Base-by-base conservation (phyloP, 2,888 invertebrate species). In the Caenorhabditis sp. region DNA sequence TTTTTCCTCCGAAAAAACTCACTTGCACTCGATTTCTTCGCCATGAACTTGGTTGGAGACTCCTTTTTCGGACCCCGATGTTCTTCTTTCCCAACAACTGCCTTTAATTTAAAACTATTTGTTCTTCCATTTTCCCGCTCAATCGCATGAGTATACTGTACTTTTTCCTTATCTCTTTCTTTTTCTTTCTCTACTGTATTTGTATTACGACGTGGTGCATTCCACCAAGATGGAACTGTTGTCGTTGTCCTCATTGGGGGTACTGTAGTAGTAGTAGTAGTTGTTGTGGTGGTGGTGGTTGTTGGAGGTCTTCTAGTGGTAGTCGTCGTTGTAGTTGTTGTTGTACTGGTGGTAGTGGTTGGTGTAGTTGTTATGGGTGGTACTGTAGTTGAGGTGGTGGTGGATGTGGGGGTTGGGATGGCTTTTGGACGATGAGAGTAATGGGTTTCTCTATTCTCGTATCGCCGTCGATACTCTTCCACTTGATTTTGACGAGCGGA, bases 181-280 rank as follows among this genome's bases (percentile, higher is more conserved):
- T n/a, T n/a, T n/a, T n/a, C n/a, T n/a, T 43, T 17, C 14, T n/a
- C 53, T 53, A 53, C 53, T 21, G 25, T 20, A 53, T 17, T 17
- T 14, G 8, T 10, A n/a, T n/a, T n/a, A n/a, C n/a, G n/a, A n/a
- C n/a, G n/a, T n/a, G 10, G 26, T 17, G 1, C 23, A 14, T 52
- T 50, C 67, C 71, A 71, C 71, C 67, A 71, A 0, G 63, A 25
- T 20, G 70, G 70, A 56, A 57, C 70, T 12, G 70, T 70, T 12
- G 70, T 70, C 25, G 70, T 58, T 17, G 59, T 31, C 0, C 36
- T 58, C 23, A 60, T 59, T 63, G 62, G 31, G 10, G 31, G 21
- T 60, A 53, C 59, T 67, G 61, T 49, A 8, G 63, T 68, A 12
- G 57, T 43, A 23, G 65, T 54, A 14, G 26, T n/a, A n/a, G n/a